These are phyloP conservation scores for Diplodus puntazzo DNA, from an alignment of 2,797 vertebrate species.

Conservation along the genomic window DNA sequence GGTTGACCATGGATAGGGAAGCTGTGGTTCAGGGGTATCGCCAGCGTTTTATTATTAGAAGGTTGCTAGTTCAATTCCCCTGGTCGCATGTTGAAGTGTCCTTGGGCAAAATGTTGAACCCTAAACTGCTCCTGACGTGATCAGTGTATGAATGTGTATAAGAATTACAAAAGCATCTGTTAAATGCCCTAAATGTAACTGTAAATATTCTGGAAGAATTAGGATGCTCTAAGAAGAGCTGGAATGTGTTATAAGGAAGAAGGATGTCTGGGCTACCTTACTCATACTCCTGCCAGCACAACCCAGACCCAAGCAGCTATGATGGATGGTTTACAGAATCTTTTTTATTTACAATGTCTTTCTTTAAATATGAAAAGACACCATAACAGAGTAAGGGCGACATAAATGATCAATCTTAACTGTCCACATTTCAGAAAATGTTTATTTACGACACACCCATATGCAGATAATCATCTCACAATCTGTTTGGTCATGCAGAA, in stretches of 20 bases:
- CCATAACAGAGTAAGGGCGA: neutral
- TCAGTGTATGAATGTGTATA: too few relatives aligned
- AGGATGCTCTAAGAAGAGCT: neutral
- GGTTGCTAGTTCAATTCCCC: too few relatives aligned
- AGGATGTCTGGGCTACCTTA: too few relatives aligned
- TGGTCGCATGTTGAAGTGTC: too few relatives aligned
- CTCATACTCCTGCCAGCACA: neutral
- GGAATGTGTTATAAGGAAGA: too few relatives aligned
- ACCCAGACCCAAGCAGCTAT: neutral
- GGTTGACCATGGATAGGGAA: too few relatives aligned
- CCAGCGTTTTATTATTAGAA: too few relatives aligned
- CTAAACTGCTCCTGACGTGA: too few relatives aligned
- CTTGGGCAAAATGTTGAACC: too few relatives aligned
- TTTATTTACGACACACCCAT: neutral
- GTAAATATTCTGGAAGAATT: neutral
- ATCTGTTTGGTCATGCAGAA: slow-evolving; percentile 48
- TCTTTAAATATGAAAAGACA: neutral
- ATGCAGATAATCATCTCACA: neutral
- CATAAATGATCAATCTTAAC: neutral
- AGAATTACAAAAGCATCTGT: too few relatives aligned
- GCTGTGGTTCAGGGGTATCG: too few relatives aligned
- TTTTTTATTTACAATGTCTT: neutral
- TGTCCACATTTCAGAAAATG: neutral
- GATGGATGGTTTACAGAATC: neutral
- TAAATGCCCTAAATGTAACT: too few relatives aligned